These are phyloP conservation scores for Frieseomelitta varia DNA, from an alignment of 1,140 invertebrate species.

Conservation along the genomic window DNA sequence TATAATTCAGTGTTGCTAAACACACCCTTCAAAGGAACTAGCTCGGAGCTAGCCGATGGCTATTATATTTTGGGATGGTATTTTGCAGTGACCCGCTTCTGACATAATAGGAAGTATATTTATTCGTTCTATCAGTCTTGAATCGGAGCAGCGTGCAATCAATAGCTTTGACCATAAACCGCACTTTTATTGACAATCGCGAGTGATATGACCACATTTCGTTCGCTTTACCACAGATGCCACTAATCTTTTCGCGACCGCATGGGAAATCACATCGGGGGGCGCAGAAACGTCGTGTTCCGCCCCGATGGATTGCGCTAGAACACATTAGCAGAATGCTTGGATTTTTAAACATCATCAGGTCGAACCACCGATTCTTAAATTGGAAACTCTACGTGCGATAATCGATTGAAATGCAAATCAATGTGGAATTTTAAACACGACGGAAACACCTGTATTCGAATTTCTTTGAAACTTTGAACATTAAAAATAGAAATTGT, in stretches of 20 bases:
- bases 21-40: neutral
- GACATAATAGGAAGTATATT: neutral
- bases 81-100: neutral
- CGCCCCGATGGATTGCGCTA: neutral
- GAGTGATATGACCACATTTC: conserved; percentile 30
- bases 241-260: conserved; percentile 39
- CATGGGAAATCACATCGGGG: conserved; percentile 15
- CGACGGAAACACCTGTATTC: too few species aligned
- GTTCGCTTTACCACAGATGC: conserved; percentile 15
- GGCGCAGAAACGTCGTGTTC: neutral
- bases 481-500: too few species aligned
- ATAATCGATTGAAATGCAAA: too few species aligned
- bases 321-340: neutral
- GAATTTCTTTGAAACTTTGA: too few species aligned
- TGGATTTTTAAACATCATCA: too few species aligned
- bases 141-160: neutral
- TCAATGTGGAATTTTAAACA: too few species aligned
- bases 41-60: neutral
- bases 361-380: neutral
- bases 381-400: too few species aligned
- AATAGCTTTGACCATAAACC: conserved; percentile 36
- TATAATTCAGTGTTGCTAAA: neutral
- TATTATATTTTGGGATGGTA: neutral
- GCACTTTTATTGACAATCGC: conserved; percentile 35
- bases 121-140: neutral